These are phyloP conservation scores for Masticophis lateralis DNA, from an alignment of 2,797 vertebrate species.

Conservation along the genomic window DNA sequence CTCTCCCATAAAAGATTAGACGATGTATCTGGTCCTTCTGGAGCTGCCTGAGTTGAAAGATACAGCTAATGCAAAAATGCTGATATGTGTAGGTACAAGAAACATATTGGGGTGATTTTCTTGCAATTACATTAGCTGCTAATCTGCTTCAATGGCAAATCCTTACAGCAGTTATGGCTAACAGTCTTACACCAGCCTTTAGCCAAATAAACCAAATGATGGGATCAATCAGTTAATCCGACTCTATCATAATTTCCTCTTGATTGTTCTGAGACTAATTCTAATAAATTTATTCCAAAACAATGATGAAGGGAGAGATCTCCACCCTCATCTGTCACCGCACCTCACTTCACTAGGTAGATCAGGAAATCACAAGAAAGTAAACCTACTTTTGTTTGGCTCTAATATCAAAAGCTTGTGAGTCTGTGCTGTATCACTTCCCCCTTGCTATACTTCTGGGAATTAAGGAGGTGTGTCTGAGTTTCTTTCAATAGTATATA, in stretches of 20 bases:
- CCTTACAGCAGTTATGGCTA: not conserved
- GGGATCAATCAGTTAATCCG: not conserved
- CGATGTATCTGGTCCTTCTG: slow-evolving; percentile 16
- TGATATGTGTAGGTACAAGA: not conserved
- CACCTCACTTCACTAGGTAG: not conserved
- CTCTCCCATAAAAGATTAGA: not conserved
- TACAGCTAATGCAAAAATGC: not conserved
- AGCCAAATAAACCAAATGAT: not conserved
- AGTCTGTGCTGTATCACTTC: not conserved
- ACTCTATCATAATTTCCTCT: not conserved
- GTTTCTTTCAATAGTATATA: not conserved
- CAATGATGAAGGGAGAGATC: not conserved
- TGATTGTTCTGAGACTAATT: not conserved
- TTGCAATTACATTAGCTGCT: not conserved
- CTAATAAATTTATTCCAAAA: not conserved
- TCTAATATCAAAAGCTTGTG: not conserved
- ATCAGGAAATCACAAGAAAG: not conserved
- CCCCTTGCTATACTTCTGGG: not conserved
- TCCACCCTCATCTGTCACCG: not conserved
- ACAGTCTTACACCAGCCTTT: not conserved
- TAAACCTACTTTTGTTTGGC: not conserved
- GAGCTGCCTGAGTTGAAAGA: not conserved
- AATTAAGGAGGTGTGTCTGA: not conserved
- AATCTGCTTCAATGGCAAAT: not conserved
- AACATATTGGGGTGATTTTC: not conserved